These are phyloP conservation scores for Pachyramphus minor DNA, from an alignment of 2,113 vertebrate species.

Conservation along the genomic window DNA sequence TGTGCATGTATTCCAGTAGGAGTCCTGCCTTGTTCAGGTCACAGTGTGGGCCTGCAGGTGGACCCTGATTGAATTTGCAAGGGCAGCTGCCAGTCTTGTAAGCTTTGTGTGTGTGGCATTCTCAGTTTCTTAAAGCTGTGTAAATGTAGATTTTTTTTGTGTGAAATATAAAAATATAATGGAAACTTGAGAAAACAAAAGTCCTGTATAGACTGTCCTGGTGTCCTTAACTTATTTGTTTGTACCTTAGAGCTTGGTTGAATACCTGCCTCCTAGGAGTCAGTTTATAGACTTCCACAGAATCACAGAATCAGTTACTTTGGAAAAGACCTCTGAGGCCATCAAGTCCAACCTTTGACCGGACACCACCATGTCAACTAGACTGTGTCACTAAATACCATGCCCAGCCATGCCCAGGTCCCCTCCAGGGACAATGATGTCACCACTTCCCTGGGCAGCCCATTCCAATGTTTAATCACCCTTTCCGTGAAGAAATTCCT, in stretches of 20 bases:
- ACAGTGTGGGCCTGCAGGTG: background rate
- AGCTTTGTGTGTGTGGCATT: background rate
- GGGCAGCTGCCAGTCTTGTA: background rate
- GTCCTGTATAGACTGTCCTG: fast-evolving
- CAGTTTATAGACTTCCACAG: background rate
- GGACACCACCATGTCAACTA: background rate
- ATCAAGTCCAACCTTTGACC: background rate
- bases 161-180: background rate
- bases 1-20: background rate
- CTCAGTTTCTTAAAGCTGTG: background rate
- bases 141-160: background rate
- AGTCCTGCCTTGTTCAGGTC: background rate
- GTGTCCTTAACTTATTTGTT: background rate
- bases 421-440: no score
- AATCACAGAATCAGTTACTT: background rate
- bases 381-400: background rate
- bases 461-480: background rate
- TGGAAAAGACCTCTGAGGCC: background rate
- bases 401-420: no score
- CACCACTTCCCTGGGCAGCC: background rate
- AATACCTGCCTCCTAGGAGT: background rate
- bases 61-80: background rate
- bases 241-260: background rate
- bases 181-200: background rate
- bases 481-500: background rate